A percentile compares a stretch with the other conserved stretches of the same genome.
Conservation (phyloP, 2,797 vertebrate species). For the Chelonia mydas region DNA sequence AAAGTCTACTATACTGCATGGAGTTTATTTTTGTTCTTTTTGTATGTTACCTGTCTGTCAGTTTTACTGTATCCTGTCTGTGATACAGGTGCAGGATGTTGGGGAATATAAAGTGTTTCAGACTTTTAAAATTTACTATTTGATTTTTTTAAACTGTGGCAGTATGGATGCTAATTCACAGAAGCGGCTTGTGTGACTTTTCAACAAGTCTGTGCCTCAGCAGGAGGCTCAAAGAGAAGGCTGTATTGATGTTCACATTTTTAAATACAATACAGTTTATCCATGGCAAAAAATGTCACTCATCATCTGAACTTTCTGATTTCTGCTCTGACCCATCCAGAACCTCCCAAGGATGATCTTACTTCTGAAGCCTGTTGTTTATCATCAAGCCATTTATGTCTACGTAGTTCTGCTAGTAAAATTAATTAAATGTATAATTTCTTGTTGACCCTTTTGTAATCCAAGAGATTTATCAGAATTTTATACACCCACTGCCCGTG, state of each 20-base stretch:
- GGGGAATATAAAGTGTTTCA: fast-evolving
- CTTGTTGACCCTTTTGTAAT: not conserved
- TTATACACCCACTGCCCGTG: too few species aligned
- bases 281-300: not conserved
- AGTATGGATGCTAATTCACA: not conserved
- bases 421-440: not conserved
- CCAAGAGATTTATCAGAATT: not conserved
- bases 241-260: fast-evolving
- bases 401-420: fast-evolving
- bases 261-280: fast-evolving
- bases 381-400: not conserved
- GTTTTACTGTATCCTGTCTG: fast-evolving
- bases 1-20: not conserved
- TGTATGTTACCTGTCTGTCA: not conserved
- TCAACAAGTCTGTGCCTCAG: fast-evolving
- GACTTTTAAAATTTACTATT: fast-evolving
- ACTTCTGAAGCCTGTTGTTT: not conserved
- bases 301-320: not conserved
- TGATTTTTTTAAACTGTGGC: not conserved
- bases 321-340: not conserved
- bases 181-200: too few species aligned
- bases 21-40: not conserved
- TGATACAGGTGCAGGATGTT: not conserved
- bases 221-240: not conserved
- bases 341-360: not conserved